These are phyloP conservation scores for Chrysolina oricalcia DNA, from an alignment of 2,888 invertebrate species.

Conservation along the genomic window DNA sequence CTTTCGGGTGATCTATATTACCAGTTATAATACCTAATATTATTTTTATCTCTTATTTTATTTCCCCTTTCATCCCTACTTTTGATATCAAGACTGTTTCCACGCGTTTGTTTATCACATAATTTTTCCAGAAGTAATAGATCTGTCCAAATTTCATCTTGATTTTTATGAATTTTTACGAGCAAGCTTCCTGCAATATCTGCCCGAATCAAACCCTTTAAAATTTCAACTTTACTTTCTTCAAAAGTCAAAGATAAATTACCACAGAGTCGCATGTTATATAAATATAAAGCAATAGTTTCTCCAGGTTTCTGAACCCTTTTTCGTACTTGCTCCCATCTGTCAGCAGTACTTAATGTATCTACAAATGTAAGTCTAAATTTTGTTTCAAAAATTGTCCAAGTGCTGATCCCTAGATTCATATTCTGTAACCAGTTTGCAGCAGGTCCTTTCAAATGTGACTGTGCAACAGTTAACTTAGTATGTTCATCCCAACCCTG, in stretches of 20 bases:
- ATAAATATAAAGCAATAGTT: background rate
- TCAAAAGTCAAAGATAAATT: too few relatives aligned
- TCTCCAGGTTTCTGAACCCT: background rate
- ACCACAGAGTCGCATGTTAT: background rate
- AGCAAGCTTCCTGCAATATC: slow-evolving; percentile 14
- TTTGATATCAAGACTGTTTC: too few relatives aligned
- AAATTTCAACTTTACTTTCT: slow-evolving; percentile 10
- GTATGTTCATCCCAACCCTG: background rate
- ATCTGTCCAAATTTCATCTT: background rate
- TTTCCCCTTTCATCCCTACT: too few relatives aligned
- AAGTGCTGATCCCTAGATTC: too few relatives aligned
- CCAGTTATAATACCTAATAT: too few relatives aligned
- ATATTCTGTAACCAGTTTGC: background rate
- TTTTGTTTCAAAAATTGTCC: too few relatives aligned
- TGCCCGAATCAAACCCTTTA: background rate
- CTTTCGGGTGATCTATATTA: too few relatives aligned
- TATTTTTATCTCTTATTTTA: too few relatives aligned
- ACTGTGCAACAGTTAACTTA: background rate
- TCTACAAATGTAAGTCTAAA: too few relatives aligned
- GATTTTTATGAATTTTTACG: background rate
- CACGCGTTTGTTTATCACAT: too few relatives aligned
- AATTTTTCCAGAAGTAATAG: too few relatives aligned
- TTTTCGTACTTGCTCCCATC: slow-evolving; percentile 13
- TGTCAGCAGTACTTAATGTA: slow-evolving; percentile 16
- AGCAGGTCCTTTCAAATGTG: slow-evolving; percentile 5